A percentile compares a stretch with the other conserved stretches of the same genome.
Evolutionary conservation across 2,797 vertebrate species (phyloP).

Genomic region (Acrossocheilus wenchowensis): DNA sequence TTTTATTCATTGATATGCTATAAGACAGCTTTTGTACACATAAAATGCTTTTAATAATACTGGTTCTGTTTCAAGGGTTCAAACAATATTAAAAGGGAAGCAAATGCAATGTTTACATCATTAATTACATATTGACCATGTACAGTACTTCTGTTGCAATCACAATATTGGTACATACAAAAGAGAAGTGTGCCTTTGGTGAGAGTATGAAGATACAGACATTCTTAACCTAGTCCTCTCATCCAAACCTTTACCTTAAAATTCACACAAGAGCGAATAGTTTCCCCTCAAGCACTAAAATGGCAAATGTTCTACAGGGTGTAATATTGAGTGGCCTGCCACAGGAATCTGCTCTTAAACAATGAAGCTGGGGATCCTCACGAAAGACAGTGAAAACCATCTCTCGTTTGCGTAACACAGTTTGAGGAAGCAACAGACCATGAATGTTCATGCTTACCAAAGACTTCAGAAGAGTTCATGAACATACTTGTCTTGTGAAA

Average conservation of each 20-base stretch:
- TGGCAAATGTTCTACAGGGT: neutral
- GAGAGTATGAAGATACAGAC: neutral
- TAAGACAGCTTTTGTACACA: constrained; percentile 34
- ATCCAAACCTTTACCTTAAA: neutral
- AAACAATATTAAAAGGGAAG: constrained; percentile 4
- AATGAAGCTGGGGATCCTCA: neutral
- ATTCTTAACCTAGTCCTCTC: too few species aligned
- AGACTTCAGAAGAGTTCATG: neutral
- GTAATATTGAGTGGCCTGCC: constrained; percentile 13
- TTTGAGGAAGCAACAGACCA: neutral
- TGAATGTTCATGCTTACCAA: neutral
- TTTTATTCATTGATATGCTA: constrained; percentile 51
- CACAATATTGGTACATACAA: constrained; percentile 6
- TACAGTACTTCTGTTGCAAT: constrained; percentile 7
- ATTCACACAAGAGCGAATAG: neutral
- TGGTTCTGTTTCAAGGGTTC: constrained; percentile 24
- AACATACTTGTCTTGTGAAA: neutral
- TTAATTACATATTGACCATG: neutral
- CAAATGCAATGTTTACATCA: neutral
- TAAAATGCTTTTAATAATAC: constrained; percentile 34
- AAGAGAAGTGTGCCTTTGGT: neutral
- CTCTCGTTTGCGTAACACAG: neutral
- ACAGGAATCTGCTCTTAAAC: neutral
- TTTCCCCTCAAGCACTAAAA: neutral
- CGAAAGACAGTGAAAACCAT: neutral